Evolutionary conservation across 1,140 invertebrate species (phyloP).

Genomic region (Zaprionus ghesquierei): DNA sequence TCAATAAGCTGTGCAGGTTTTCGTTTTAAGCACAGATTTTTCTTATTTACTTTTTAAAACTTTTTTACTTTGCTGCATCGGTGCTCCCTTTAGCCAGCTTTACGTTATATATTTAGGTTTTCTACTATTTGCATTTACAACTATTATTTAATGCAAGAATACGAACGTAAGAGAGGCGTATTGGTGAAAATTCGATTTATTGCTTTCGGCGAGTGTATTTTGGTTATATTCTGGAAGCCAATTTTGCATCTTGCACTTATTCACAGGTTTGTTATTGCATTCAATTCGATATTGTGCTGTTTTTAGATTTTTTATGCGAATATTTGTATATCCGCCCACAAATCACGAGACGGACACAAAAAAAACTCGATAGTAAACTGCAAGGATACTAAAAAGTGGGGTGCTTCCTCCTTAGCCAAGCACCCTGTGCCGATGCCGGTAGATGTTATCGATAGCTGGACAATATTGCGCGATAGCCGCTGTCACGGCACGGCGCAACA

Average conservation of each 20-base stretch:
- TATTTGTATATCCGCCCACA: conserved; percentile 35
- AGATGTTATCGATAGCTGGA: conserved; percentile 33
- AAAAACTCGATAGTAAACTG: conserved; percentile 63
- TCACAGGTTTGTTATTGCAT: not conserved
- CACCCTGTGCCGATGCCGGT: conserved; percentile 52
- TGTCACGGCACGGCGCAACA: not conserved
- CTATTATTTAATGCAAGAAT: conserved; percentile 5
- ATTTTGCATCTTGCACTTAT: not conserved
- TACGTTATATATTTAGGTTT: not conserved
- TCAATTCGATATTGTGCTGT: conserved; percentile 19
- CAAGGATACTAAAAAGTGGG: conserved; percentile 56
- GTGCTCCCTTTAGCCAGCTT: not conserved
- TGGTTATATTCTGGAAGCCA: not conserved
- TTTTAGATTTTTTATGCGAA: conserved; percentile 13
- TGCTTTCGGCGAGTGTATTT: conserved; percentile 1
- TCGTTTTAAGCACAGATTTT: not conserved
- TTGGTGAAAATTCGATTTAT: conserved; percentile 12
- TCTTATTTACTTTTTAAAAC: not conserved
- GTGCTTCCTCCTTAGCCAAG: conserved; percentile 8
- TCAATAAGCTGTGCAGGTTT: conserved; percentile 20
- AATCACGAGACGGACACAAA: conserved; percentile 43
- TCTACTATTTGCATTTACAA: not conserved
- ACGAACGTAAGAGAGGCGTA: not conserved
- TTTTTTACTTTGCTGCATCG: not conserved
- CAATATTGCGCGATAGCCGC: not conserved